Percentiles rank a stretch among this genome's conserved stretches.
Evolutionary conservation across 2,888 invertebrate genomes (phyloP).

Genomic region (Melolontha melolontha): DNA sequence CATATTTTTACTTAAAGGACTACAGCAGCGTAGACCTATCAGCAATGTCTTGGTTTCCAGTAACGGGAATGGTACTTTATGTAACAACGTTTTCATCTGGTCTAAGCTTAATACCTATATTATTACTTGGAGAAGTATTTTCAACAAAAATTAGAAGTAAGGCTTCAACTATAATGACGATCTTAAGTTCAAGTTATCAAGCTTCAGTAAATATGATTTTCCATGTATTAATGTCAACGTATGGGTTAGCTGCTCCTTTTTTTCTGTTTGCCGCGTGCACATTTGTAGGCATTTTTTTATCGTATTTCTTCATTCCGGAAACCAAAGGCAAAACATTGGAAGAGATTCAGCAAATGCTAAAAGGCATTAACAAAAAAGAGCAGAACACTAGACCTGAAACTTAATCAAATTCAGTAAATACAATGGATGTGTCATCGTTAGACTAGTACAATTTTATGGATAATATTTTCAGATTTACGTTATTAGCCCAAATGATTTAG

Average conservation of each 20-base stretch:
- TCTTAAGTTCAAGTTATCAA: constrained; percentile 53
- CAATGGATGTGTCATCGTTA: too few relatives aligned
- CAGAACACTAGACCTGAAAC: too few relatives aligned
- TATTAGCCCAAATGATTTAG: too few relatives aligned
- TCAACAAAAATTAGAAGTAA: constrained; percentile 57
- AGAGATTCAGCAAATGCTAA: constrained; percentile 60
- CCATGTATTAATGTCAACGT: constrained; percentile 54
- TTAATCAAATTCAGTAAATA: too few relatives aligned
- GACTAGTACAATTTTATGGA: too few relatives aligned
- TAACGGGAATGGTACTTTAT: constrained; percentile 55
- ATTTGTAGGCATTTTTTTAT: constrained; percentile 51
- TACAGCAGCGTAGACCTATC: constrained; percentile 45
- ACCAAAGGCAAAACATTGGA: constrained; percentile 62
- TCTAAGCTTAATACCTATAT: constrained; percentile 52
- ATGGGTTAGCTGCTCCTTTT: constrained; percentile 56
- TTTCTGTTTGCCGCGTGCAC: constrained; percentile 51
- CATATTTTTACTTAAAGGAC: constrained; percentile 52
- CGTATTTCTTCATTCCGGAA: constrained; percentile 59
- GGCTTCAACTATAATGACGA: constrained; percentile 52
- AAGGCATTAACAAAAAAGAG: constrained; percentile 28
- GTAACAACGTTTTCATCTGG: constrained; percentile 54
- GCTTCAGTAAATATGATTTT: constrained; percentile 56
- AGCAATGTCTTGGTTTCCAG: constrained; percentile 54
- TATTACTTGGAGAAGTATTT: constrained; percentile 57
- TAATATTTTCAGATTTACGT: too few relatives aligned